Evolutionary conservation across 2,797 vertebrate species (phyloP).

Genomic region (Lithobates pipiens): DNA sequence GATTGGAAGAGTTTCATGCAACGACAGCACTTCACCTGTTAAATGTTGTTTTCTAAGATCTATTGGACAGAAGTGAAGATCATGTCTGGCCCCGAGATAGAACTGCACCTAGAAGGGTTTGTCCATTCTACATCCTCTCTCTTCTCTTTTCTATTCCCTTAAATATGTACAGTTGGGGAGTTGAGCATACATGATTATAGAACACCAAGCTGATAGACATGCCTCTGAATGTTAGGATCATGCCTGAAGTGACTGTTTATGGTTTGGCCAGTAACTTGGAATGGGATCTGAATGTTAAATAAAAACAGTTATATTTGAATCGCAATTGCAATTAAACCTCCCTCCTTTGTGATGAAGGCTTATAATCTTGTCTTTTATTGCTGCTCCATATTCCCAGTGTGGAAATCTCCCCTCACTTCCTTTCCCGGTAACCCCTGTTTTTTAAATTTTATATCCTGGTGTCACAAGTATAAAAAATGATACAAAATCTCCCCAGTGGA

Average conservation of each 20-base stretch:
- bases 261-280: background rate
- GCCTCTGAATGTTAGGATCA: background rate
- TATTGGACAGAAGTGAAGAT: too few relatives aligned
- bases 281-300: background rate
- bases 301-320: background rate
- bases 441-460: background rate
- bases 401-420: background rate
- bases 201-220: too few relatives aligned
- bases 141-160: too few relatives aligned
- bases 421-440: background rate
- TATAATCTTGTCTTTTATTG: too few relatives aligned
- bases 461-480: too few relatives aligned
- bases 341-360: too few relatives aligned
- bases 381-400: background rate
- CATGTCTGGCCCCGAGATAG: too few relatives aligned
- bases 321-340: background rate
- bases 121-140: too few relatives aligned
- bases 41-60: too few relatives aligned
- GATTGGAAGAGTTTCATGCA: too few relatives aligned
- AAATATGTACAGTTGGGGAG: background rate
- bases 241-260: background rate
- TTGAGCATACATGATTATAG: background rate
- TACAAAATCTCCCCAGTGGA: background rate
- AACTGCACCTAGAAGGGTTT: too few relatives aligned
- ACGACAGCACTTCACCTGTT: too few relatives aligned